phyloP scores from a whole-genome alignment of 2,888 invertebrate species.

The Phorcus lineatus region DNA sequence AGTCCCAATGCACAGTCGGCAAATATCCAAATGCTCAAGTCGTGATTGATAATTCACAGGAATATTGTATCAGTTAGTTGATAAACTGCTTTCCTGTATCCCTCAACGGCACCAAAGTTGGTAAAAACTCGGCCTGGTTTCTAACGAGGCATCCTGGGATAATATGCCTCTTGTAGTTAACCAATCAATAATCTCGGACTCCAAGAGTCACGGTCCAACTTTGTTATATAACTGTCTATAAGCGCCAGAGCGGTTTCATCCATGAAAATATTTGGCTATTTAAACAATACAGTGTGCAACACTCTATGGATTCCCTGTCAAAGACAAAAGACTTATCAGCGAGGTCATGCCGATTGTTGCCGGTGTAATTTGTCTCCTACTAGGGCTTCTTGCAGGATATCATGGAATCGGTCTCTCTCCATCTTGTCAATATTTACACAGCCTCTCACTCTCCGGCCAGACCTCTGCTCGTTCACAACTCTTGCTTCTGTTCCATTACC shows the following conservation, averaged over 20 bases:
- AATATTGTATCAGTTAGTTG: neutral
- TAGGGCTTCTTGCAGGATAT: neutral
- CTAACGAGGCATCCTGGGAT: constrained; percentile 5
- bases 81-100: neutral
- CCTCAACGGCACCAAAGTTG: neutral
- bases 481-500: no score
- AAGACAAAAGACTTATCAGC: constrained; percentile 12
- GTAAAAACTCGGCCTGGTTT: neutral
- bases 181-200: neutral
- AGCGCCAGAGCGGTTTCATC: neutral
- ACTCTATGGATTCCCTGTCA: neutral
- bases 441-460: neutral
- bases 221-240: neutral
- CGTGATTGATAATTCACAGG: neutral
- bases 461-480: neutral
- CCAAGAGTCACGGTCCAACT: neutral
- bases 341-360: neutral
- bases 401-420: neutral
- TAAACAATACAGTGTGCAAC: neutral
- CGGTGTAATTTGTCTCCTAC: neutral
- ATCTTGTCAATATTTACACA: neutral
- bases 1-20: neutral
- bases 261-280: neutral
- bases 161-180: constrained; percentile 5
- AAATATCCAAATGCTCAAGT: neutral